Evolutionary conservation across 2,888 invertebrate genomes (phyloP), one percentile per base, ranked within the genome.

Genomic region (Hyppa rectilinea): DNA sequence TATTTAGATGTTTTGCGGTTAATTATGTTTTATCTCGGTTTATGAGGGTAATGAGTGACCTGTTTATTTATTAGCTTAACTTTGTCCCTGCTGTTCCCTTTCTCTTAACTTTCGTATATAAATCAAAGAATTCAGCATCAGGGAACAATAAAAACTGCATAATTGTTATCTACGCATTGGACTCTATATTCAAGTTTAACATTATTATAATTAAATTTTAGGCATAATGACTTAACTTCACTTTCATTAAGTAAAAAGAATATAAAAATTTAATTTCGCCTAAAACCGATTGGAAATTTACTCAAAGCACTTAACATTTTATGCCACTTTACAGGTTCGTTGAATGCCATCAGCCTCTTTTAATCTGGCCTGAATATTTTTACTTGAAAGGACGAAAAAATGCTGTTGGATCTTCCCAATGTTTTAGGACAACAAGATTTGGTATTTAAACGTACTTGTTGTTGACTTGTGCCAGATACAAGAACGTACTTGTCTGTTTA

Each of bases 1-100:
- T 90, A 89, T 90, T 89, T 87, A 85, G 83, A 89, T 87, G 83
- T 87, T 88, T 89, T 86, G 87, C 81, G 87, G 87, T 86, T 88
- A 85, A 90, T 91, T 88, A 88, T 78, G 78, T 85, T 87, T 84
- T 62, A 80, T 82, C 66, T 81, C 75, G 55, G 31, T 72, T 80
- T 74, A 79, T 71, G 68, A 38, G 63, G 59, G 52, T 58, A 79
- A 75, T 74, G 75, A 76, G 76, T 77, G 79, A 82, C 80, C 75
- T 77, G 65, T 80, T 84, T 83, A 75, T 85, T 81, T 85, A 80
- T 78, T 69, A 73, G 53, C 58, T 45, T 17, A 58, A 78, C 63
- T 84, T 75, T 64, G 69, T 47, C 31, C 50, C 53, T 47, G 0
- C 65, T 75, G 68, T 58, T 66, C 61, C 69, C 56, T 75, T 71